These are phyloP conservation scores for Cariama cristata DNA, from an alignment of 2,113 vertebrate species.

Conservation along the genomic window DNA sequence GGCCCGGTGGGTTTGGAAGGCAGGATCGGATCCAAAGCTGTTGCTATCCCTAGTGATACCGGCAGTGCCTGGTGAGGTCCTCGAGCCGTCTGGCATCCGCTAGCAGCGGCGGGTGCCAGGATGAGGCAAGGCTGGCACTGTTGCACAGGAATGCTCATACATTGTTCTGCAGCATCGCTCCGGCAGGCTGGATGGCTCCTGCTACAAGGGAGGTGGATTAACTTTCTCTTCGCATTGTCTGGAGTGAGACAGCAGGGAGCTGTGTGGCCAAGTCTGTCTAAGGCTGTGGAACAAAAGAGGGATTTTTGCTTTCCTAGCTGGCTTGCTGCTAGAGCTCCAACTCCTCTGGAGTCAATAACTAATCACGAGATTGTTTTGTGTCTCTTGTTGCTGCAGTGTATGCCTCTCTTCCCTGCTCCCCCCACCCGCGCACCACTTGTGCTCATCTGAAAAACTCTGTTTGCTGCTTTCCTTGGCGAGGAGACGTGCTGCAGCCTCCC, in stretches of 20 bases:
- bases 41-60: rapidly evolving
- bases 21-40: background rate
- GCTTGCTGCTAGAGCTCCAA: background rate
- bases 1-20: background rate
- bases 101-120: background rate
- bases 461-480: background rate
- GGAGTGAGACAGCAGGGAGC: background rate
- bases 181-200: background rate
- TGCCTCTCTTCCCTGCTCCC: background rate
- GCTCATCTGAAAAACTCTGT: background rate
- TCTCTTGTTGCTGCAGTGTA: background rate
- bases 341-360: slow-evolving; percentile 54
- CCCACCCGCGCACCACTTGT: background rate
- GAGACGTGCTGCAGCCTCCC: background rate
- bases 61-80: background rate
- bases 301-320: slow-evolving; percentile 45
- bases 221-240: slow-evolving; percentile 39
- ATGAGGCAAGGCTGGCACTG: background rate
- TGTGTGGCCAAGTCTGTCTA: slow-evolving; percentile 41
- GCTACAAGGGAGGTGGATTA: slow-evolving; percentile 2
- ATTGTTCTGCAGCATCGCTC: background rate
- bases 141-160: background rate
- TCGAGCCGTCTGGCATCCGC: rapidly evolving
- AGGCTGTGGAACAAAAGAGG: slow-evolving; percentile 60
- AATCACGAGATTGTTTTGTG: background rate